Conservation (phyloP, 2,113 vertebrate species). For the Carollia perspicillata region DNA sequence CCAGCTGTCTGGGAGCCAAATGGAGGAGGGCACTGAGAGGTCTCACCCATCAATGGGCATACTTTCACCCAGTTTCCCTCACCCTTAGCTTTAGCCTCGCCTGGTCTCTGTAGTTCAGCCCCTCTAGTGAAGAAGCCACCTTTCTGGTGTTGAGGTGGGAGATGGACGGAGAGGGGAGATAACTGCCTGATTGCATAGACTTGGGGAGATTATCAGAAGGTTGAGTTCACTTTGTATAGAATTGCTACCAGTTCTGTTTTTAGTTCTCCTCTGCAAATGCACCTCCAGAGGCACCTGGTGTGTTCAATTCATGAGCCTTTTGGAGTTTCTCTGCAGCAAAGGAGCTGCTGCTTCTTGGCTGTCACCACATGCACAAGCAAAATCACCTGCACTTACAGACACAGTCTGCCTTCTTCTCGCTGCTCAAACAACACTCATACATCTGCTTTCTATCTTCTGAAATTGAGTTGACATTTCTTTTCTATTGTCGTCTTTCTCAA, state of each 20-base stretch:
- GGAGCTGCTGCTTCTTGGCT: not conserved
- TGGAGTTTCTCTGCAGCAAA: not conserved
- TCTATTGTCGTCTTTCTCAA: not conserved
- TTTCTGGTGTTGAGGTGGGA: not conserved
- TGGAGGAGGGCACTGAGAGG: not conserved
- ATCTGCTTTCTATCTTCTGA: not conserved
- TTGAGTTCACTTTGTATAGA: not conserved
- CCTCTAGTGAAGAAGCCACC: not conserved
- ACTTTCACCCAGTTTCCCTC: not conserved
- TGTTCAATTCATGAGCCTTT: not conserved
- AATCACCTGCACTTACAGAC: not conserved
- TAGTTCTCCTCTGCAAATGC: not conserved
- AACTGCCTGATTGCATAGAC: not conserved
- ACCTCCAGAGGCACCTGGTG: not conserved
- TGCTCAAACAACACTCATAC: not conserved
- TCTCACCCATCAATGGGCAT: not conserved
- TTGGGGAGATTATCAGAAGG: not conserved
- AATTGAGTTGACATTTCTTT: not conserved
- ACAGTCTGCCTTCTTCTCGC: not conserved
- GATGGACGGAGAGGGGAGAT: not conserved
- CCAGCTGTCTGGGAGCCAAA: not conserved
- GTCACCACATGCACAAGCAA: not conserved
- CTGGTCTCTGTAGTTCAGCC: not conserved
- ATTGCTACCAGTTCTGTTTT: not conserved
- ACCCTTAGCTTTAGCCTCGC: not conserved